A percentile compares a stretch with the other conserved stretches of the same genome.
Conservation (phyloP, 1,140 invertebrate genomes). For the Acyrthosiphon pisum region DNA sequence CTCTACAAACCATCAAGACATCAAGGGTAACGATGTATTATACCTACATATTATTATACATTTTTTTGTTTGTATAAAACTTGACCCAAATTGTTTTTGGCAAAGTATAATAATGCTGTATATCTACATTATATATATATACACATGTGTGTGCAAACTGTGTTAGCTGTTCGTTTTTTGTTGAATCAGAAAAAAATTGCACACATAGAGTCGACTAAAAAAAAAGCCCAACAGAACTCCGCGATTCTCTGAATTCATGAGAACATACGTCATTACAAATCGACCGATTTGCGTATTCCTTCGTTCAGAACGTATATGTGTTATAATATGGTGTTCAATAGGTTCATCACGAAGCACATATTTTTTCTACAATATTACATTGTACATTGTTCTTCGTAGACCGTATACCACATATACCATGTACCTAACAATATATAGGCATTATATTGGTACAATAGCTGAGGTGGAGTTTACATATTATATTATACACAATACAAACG, state of each 20-base stretch:
- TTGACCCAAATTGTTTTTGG: constrained; percentile 14
- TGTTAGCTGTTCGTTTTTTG: neutral
- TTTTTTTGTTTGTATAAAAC: neutral
- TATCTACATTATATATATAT: neutral
- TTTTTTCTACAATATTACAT: constrained; percentile 10
- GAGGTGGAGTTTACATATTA: neutral
- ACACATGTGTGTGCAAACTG: neutral
- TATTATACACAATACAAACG: neutral
- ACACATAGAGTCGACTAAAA: neutral
- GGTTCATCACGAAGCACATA: neutral
- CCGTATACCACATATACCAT: neutral
- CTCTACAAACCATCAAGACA: neutral
- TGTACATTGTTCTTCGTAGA: constrained; percentile 3
- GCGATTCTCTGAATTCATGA: neutral
- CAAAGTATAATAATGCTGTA: neutral
- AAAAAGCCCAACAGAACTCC: neutral
- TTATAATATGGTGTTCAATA: neutral
- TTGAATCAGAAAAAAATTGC: neutral
- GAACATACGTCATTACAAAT: neutral
- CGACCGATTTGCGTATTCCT: neutral
- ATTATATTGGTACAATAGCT: neutral
- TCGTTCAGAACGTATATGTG: neutral
- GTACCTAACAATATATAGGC: neutral
- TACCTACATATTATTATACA: neutral
- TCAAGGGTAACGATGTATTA: neutral